Evolutionary conservation across 2,113 vertebrate genomes (phyloP).

Genomic region (Burhinus bistriatus): DNA sequence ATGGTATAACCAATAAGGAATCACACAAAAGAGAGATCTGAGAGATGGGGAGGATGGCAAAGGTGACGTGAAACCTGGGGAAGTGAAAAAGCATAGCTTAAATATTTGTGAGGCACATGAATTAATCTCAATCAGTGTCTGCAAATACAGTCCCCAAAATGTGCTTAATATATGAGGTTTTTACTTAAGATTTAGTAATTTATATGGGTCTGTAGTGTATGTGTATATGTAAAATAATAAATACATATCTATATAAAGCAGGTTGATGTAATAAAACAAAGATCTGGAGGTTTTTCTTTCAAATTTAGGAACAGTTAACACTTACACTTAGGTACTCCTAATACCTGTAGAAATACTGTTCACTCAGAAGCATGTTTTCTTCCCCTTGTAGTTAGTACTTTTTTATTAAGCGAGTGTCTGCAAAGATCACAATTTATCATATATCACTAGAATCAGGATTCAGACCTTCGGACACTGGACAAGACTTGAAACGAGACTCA

Average conservation of each 20-base stretch:
- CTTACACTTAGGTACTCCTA: not conserved
- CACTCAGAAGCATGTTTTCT: not conserved
- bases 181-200: not conserved
- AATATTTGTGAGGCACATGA: not conserved
- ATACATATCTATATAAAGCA: not conserved
- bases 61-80: fast-evolving
- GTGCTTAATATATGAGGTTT: not conserved
- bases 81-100: not conserved
- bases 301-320: not conserved
- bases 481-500: not conserved
- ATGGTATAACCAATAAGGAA: not conserved
- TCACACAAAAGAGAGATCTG: not conserved
- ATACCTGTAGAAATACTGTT: not conserved
- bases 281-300: not conserved
- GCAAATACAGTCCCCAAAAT: not conserved
- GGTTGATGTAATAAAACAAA: not conserved
- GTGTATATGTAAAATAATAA: not conserved
- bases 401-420: not conserved
- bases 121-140: not conserved
- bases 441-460: not conserved
- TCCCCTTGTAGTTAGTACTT: not conserved
- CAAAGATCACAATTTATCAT: not conserved
- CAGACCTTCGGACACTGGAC: not conserved
- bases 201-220: not conserved
- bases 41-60: not conserved